Conservation (phyloP, 2,888 invertebrate genomes). For the Nasonovia ribisnigri region DNA sequence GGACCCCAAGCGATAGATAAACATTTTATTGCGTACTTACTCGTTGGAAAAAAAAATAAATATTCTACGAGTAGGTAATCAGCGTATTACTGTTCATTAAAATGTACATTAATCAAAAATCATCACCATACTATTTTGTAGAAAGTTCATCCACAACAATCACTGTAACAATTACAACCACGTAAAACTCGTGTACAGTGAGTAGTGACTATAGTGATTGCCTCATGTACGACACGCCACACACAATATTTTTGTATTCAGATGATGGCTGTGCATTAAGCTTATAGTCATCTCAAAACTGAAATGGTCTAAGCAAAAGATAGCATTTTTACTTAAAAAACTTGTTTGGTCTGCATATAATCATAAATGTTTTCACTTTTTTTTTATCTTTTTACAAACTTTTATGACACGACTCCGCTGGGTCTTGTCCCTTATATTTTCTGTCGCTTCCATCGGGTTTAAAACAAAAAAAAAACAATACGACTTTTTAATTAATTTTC, state of each 20-base stretch:
- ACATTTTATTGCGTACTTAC: neutral
- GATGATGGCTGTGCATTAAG: neutral
- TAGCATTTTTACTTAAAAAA: neutral
- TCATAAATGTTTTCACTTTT: neutral
- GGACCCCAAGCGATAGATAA: neutral
- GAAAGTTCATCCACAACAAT: neutral
- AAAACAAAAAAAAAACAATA: neutral
- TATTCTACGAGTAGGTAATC: neutral
- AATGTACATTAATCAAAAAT: neutral
- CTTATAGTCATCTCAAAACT: neutral
- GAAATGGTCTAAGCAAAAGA: neutral
- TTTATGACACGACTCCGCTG: neutral
- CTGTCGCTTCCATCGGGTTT: neutral
- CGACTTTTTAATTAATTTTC: slow-evolving; percentile 17
- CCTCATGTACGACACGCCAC: too few species aligned
- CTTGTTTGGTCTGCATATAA: neutral
- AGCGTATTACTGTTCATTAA: neutral
- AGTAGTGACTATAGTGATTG: neutral
- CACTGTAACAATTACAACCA: neutral
- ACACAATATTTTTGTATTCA: neutral
- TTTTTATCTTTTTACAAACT: neutral
- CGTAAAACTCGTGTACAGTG: neutral
- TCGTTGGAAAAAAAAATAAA: neutral
- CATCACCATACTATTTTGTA: neutral
- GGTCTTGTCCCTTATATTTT: neutral